Percentiles rank a stretch among this genome's conserved stretches.
Evolutionary conservation across 2,888 invertebrate genomes (phyloP).

Genomic region (Apodemia mormo): DNA sequence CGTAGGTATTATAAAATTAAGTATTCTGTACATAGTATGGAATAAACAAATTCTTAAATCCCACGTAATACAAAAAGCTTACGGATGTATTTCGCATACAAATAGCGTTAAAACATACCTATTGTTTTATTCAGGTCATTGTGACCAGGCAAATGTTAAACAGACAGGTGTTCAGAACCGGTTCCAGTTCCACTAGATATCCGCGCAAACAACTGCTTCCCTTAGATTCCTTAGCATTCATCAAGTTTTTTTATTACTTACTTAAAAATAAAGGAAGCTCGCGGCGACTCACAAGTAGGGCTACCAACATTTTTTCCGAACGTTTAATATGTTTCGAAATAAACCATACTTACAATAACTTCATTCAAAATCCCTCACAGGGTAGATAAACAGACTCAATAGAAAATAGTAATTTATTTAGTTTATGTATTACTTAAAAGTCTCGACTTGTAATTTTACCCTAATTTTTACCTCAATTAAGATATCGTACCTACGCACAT

Average conservation of each 20-base stretch:
- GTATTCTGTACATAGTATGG: too few relatives aligned
- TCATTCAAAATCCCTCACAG: too few relatives aligned
- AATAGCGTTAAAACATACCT: conserved; percentile 6
- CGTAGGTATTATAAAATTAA: too few relatives aligned
- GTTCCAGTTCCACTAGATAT: conserved; percentile 33
- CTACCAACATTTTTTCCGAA: neutral
- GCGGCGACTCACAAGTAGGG: neutral
- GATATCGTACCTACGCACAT: too few relatives aligned
- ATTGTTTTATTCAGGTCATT: conserved; percentile 38
- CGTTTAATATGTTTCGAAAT: neutral
- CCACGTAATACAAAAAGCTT: neutral
- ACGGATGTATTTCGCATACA: conserved; percentile 1
- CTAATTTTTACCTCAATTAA: too few relatives aligned
- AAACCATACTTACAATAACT: neutral
- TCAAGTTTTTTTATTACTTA: conserved; percentile 24
- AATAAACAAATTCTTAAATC: neutral
- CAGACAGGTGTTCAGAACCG: conserved; percentile 42
- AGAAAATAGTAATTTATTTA: too few relatives aligned
- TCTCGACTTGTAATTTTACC: too few relatives aligned
- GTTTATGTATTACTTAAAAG: too few relatives aligned
- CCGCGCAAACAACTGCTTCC: conserved; percentile 11
- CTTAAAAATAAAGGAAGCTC: conserved; percentile 18
- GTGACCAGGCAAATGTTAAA: conserved; percentile 33
- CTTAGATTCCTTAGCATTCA: conserved; percentile 21
- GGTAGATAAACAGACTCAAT: too few relatives aligned